Evolutionary conservation across 1,140 invertebrate genomes (phyloP), one percentile per base, ranked within the genome.

Genomic region (Magallana angulata): DNA sequence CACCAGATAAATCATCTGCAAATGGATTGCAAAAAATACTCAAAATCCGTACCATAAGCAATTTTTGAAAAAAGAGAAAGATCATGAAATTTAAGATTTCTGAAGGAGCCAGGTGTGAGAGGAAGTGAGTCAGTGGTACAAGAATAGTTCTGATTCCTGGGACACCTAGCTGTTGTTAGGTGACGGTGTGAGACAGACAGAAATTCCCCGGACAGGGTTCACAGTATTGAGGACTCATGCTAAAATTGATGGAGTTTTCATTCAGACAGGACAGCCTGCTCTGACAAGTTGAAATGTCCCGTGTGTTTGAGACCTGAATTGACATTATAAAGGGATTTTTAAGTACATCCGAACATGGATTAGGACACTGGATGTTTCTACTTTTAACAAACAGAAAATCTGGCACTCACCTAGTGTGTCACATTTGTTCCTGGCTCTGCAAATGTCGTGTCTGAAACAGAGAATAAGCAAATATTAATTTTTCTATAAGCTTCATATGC

Each of bases 371-470:
- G 57, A 82, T 57, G 12, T 18, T 57, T 30, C 18, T 24, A 11
- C 16, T 82, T 58, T 48, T 30, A 81, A 24, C 58, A 81, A 56
- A 24, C 18, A 85, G 68, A 81, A 57, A n/a, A 24, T 76, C 8
- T 18, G 62, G 14, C 59, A 92, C 92, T 94, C 92, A 95, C 95
- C 95, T 89, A 98, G 93, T 7, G 97, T 98, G 93, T 97, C 97
- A 94, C 98, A 98, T 90, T 95, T 95, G 83, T 96, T 96, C 12
- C 96, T 96, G 92, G 96, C 96, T 88, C 97, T 96, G 91, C 97
- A 98, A 85, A 98, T 96, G 89, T 97, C 96, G 95, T 97, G 96
- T 90, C 97, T 97, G 94, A 85, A 95, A 95, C 71, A 14, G 16
- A 91, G 83, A 88, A 82, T 48, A 48, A 4, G 5, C 36, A 48